Evolutionary conservation across 2,113 vertebrate species (phyloP), one percentile per base, ranked within the genome.

Genomic region (Bathybates hornii): DNA sequence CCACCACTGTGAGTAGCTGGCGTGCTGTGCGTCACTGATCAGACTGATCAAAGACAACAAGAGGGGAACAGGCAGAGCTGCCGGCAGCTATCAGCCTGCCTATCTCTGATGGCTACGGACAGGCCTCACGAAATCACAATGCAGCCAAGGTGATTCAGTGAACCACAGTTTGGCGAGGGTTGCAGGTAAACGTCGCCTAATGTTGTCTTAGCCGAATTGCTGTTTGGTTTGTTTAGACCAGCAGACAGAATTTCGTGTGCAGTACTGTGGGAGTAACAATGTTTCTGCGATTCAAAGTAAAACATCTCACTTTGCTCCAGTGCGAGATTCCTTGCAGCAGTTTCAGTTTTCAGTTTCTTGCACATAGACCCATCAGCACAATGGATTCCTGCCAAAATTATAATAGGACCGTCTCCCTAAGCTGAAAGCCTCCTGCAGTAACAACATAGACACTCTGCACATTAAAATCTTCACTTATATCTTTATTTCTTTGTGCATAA

Each of bases 31-130:
- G 50, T 90, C 89, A 93, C 93, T 95, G 95, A 97, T 97, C 96
- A 95, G 94, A 90, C 85, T 96, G 96, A 97, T 97, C 97, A 97
- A 97, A 97, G 96, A 93, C 96, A 96, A 94, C 94, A 96, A 95
- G 93, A 97, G 96, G 96, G 93, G 95, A 96, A 96, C 95, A 95
- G 94, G 95, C 96, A 94, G 95, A 85, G 95, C 94, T 97, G 96
- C 96, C 96, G 95, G 95, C 95, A 96, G 93, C 93, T 93, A 96
- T 96, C 95, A 96, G 93, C 63, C 84, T 83, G 92, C 92, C 93
- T 93, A 90, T 95, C 94, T 96, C 86, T 96, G 95, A 94, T 92
- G 92, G 92, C 94, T 92, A 91, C 81, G 82, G 92, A 93, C 87
- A 91, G 87, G 81, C 34, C 88, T 87, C 85, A 83, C n/a, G n/a